Evolutionary conservation across 1,140 invertebrate genomes (phyloP).

Genomic region (Temnothorax curvispinosus): DNA sequence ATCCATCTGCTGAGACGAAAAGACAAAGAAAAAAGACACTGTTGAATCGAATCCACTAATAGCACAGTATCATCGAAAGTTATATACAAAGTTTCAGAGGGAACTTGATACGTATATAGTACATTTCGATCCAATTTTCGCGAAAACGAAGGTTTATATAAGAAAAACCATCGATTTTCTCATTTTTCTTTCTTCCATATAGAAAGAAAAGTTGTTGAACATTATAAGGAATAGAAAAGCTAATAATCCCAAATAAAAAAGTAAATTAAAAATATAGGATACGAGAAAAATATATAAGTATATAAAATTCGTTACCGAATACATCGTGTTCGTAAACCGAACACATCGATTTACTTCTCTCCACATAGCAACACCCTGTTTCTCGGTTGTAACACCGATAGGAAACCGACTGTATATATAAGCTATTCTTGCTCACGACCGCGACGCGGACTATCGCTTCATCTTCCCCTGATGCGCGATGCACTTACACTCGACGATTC

Average conservation of each 20-base stretch:
- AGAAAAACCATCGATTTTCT: not conserved
- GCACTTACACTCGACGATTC: slow-evolving; percentile 14
- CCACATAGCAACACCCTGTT: not conserved
- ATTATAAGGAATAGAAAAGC: too few species aligned
- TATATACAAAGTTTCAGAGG: not conserved
- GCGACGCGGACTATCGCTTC: slow-evolving; percentile 42
- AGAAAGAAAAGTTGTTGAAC: too few species aligned
- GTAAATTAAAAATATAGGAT: too few species aligned
- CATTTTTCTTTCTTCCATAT: too few species aligned
- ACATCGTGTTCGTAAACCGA: not conserved
- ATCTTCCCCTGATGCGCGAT: slow-evolving; percentile 29
- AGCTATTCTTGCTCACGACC: not conserved
- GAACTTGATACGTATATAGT: not conserved
- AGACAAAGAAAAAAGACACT: not conserved
- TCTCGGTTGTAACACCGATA: not conserved
- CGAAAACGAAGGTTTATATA: not conserved
- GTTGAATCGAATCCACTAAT: not conserved
- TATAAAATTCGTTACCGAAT: too few species aligned
- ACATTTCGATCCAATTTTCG: not conserved
- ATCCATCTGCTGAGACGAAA: not conserved
- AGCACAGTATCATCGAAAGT: not conserved
- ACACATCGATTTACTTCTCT: not conserved
- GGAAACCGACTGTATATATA: not conserved
- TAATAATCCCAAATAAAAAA: too few species aligned
- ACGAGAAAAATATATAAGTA: too few species aligned